A percentile compares a stretch with the other conserved stretches of the same genome.
These are phyloP conservation scores for Perognathus longimembris DNA, from an alignment of 2,113 vertebrate species.

Conservation along the genomic window DNA sequence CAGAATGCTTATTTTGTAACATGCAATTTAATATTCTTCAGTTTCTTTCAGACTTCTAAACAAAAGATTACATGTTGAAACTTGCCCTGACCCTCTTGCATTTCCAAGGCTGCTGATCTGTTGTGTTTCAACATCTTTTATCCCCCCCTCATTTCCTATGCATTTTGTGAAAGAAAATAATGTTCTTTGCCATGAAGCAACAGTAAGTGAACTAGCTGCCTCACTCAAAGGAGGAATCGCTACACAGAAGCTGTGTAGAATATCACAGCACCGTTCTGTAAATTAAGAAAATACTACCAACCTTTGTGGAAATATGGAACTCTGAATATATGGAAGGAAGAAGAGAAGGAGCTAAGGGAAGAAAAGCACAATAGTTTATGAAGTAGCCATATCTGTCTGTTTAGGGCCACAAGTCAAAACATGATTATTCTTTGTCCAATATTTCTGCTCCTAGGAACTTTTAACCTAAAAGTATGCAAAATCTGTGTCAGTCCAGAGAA, in stretches of 20 bases:
- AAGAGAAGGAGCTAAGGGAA: background rate
- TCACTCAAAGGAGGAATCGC: background rate
- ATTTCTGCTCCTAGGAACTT: background rate
- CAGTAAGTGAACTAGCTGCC: slow-evolving; percentile 2
- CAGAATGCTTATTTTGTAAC: slow-evolving; percentile 41
- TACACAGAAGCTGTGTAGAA: background rate
- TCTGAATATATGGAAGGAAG: background rate
- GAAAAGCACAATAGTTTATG: background rate
- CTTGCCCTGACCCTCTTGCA: slow-evolving; percentile 30
- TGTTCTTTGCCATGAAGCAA: background rate
- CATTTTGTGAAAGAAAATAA: slow-evolving; percentile 56
- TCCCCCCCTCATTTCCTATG: background rate
- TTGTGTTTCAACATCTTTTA: background rate
- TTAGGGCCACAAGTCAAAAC: background rate
- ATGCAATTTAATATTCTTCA: slow-evolving; percentile 24
- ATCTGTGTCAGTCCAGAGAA: background rate
- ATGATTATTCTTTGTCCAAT: background rate
- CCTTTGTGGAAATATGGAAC: slow-evolving; percentile 19
- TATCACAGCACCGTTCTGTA: background rate
- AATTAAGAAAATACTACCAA: background rate
- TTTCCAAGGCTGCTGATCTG: background rate
- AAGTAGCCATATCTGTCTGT: background rate
- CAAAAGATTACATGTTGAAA: slow-evolving; percentile 52
- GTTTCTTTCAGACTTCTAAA: slow-evolving; percentile 20
- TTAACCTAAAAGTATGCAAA: background rate